Base-by-base conservation (phyloP, 2,888 invertebrate species). In the Petrolisthes manimaculis region DNA sequence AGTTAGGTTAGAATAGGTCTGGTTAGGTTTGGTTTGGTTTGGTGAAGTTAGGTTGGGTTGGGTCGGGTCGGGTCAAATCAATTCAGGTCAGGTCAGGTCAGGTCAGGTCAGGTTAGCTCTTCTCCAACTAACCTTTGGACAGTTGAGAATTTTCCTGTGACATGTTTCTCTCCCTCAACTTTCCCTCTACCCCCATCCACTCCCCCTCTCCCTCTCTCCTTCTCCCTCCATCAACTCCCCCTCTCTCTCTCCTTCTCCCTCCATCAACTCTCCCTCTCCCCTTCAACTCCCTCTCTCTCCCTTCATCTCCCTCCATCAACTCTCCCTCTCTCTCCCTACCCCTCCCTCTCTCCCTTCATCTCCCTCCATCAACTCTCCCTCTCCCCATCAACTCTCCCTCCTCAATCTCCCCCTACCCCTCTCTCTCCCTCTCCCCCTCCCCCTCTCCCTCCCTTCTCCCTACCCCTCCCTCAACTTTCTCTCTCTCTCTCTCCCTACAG, bases 401-500 rank as follows among this genome's bases (percentile, higher is more conserved):
- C 9, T 14, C 67, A 61, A 14, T 18, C 37, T 71, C 51, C 24
- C 67, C 2, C 51, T 21, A 1, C 37, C 51, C 69, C 18, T 14
- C 83, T 8, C 18, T 4, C 67, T 54, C 55, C 67, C 24, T 5
- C 51, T 37, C 24, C 9, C 69, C 8, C 83, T 83, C 67, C 2
- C 83, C 6, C n/a, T 53, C 21, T 3, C 4, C 21, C 21, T n/a
- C 71, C 71, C 61, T 1, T 12, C 12, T 18, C 18, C 12, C 18
- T 18, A 61, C 9, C 9, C 18, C 61, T 18, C 61, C 18, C 61
- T 61, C 18, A 18, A n/a, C 71, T 21, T 4, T 71, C 21, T 18
- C 69, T 21, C 21, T 71, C 21, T 18, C 69, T 69, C 5, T 79
- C n/a, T 37, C 21, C 5, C 54, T 69, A 4, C 88, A 89, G 89